Conservation (phyloP, 2,113 vertebrate genomes). For the Menura novaehollandiae region DNA sequence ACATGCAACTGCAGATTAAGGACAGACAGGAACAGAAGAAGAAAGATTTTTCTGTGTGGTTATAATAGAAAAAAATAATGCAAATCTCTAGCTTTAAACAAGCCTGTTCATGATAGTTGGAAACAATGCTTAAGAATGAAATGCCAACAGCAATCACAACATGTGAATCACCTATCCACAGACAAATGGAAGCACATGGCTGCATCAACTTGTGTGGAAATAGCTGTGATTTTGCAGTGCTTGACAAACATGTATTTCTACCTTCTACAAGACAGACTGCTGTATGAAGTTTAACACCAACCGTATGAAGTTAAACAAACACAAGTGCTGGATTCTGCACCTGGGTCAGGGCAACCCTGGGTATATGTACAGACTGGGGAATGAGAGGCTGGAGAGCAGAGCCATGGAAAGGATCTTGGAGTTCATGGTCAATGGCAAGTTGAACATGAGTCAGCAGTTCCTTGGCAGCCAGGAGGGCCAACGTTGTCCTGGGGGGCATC, state of each 20-base stretch:
- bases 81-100: neutral
- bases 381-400: neutral
- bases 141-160: neutral
- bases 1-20: neutral
- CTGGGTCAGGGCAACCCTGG: neutral
- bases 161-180: neutral
- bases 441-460: neutral
- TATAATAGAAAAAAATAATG: neutral
- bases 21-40: neutral
- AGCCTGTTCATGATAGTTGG: neutral
- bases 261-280: neutral
- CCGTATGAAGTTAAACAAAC: accelerated
- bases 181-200: neutral
- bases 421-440: neutral
- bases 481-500: accelerated
- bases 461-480: neutral
- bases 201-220: neutral
- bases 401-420: neutral
- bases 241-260: neutral
- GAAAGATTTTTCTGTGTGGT: neutral
- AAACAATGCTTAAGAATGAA: neutral
- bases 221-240: neutral
- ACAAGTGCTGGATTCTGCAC: neutral
- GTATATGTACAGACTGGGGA: neutral
- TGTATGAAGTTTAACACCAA: neutral